Evolutionary conservation across 2,113 vertebrate genomes (phyloP).

Genomic region (Choloepus hoffmanni): DNA sequence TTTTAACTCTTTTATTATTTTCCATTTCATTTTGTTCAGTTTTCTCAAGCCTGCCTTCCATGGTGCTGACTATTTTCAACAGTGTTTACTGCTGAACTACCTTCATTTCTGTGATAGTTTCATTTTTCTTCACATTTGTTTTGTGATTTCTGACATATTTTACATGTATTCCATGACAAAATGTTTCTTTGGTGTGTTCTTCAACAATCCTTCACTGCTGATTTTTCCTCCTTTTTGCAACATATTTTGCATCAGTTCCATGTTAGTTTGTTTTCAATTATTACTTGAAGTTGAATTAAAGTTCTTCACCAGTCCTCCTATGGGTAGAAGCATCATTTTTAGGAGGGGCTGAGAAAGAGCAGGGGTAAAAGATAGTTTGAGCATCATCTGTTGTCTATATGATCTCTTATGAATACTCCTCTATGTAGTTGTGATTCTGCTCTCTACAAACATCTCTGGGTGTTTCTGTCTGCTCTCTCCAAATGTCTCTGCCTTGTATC

Average conservation of each 20-base stretch:
- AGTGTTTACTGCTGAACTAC: not conserved
- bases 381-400: not conserved
- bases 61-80: not conserved
- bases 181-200: not conserved
- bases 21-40: slow-evolving; percentile 10
- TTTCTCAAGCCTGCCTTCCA: slow-evolving; percentile 17
- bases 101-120: not conserved
- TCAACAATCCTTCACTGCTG: not conserved
- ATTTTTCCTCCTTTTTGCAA: not conserved
- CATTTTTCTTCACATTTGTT: slow-evolving; percentile 25
- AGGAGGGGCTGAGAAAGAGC: not conserved
- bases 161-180: not conserved
- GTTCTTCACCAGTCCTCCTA: not conserved
- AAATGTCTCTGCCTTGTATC: too few species aligned
- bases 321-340: slow-evolving; percentile 37
- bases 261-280: not conserved
- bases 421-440: not conserved
- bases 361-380: not conserved
- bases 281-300: not conserved
- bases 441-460: too few species aligned
- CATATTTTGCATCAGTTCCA: not conserved
- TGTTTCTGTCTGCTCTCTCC: too few species aligned
- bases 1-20: slow-evolving; percentile 30
- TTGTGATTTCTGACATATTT: slow-evolving; percentile 16
- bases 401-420: not conserved